These are phyloP conservation scores for Agrochola circellaris DNA, from an alignment of 2,888 invertebrate genomes.

Conservation along the genomic window DNA sequence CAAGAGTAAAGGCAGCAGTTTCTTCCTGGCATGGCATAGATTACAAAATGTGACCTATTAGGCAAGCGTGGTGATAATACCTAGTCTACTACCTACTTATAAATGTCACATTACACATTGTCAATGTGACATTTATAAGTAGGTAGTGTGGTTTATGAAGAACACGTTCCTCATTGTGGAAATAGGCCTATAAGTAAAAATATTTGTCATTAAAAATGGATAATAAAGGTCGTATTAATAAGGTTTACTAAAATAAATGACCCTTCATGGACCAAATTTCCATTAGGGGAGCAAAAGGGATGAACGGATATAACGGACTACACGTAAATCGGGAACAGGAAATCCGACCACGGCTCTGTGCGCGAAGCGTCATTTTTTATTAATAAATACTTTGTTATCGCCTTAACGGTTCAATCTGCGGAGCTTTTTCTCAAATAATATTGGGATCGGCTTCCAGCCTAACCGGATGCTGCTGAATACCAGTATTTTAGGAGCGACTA, in stretches of 20 bases:
- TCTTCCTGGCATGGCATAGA: background rate
- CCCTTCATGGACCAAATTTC: conserved; percentile 2
- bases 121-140: no score
- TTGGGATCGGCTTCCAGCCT: no score
- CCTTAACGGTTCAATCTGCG: background rate
- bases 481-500: no score
- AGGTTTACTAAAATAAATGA: conserved; percentile 25
- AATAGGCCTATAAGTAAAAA: background rate
- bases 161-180: background rate
- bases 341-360: conserved; percentile 36
- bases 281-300: conserved; percentile 7
- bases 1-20: background rate
- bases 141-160: background rate
- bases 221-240: conserved; percentile 9
- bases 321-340: conserved; percentile 30
- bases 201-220: background rate
- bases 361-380: conserved; percentile 26
- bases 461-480: no score
- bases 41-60: background rate
- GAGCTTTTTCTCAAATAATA: no score
- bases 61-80: background rate
- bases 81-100: no score
- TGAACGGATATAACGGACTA: background rate
- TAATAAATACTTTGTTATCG: conserved; percentile 5
- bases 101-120: no score